These are phyloP conservation scores for Zoanthus solanderi DNA, from an alignment of 92 coral and sea anemone species.

Conservation along the genomic window DNA sequence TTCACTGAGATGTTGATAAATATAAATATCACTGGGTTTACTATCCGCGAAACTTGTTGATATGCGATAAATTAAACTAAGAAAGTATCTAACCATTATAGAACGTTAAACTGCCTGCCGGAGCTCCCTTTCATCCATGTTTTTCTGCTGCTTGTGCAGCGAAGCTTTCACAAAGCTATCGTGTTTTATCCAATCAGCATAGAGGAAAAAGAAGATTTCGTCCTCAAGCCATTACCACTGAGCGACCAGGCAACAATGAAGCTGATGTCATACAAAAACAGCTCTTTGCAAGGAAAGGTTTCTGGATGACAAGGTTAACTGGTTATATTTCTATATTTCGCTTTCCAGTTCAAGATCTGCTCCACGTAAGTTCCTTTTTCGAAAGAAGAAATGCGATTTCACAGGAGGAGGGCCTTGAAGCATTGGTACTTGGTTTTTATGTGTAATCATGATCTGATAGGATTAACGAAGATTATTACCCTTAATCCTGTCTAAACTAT, in stretches of 20 bases:
- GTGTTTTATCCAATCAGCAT: not conserved
- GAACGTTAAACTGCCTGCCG: not conserved
- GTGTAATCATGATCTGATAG: slow-evolving; percentile 82
- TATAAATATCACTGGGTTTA: not conserved
- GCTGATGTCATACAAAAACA: not conserved
- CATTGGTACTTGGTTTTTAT: slow-evolving; percentile 98
- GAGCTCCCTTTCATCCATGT: not conserved
- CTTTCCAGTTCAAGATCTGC: slow-evolving; percentile 86
- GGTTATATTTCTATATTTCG: slow-evolving; percentile 87
- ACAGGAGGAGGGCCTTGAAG: slow-evolving; percentile 97
- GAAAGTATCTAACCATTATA: not conserved
- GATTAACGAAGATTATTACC: not conserved
- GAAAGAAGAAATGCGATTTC: slow-evolving; percentile 92
- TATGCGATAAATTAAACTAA: slow-evolving; percentile 28
- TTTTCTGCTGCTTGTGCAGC: not conserved
- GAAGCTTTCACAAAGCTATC: not conserved
- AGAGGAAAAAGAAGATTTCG: not conserved
- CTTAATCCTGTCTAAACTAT: too few species aligned
- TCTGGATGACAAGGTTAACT: not conserved
- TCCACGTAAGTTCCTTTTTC: slow-evolving; percentile 80
- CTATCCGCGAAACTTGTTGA: not conserved
- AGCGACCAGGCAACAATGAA: slow-evolving; percentile 6
- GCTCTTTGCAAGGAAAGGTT: not conserved
- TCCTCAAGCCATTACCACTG: not conserved
- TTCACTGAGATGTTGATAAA: not conserved